Percentiles rank a stretch among this genome's conserved stretches.
Evolutionary conservation across 2,113 vertebrate species (phyloP).

Genomic region (Butorides virescens): DNA sequence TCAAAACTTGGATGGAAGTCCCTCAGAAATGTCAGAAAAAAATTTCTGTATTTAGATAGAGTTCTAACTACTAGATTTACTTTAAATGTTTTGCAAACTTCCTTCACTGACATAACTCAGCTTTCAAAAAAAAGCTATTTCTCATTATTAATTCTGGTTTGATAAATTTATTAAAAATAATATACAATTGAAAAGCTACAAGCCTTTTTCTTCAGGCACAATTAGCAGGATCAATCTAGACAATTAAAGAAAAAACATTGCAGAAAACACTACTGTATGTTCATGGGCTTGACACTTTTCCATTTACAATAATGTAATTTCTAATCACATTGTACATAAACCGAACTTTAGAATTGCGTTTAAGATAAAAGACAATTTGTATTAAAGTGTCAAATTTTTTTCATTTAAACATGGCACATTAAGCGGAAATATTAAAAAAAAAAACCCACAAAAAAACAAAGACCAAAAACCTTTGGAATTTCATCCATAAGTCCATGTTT

Average conservation of each 20-base stretch:
- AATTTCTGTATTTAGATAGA: neutral
- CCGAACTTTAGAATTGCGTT: neutral
- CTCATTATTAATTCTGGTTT: neutral
- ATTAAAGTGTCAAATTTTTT: neutral
- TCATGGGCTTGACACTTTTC: neutral
- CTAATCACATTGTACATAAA: neutral
- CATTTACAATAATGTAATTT: neutral
- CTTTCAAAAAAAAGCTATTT: neutral
- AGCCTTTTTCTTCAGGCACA: neutral
- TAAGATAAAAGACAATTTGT: neutral
- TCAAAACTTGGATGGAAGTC: neutral
- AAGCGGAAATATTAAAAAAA: neutral
- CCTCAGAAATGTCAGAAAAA: neutral
- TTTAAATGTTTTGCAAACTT: neutral
- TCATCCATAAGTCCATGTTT: neutral
- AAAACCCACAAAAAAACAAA: too few relatives aligned
- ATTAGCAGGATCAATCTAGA: neutral
- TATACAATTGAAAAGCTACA: neutral
- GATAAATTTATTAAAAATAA: neutral
- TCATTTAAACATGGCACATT: neutral
- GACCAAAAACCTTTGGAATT: neutral
- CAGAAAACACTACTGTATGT: conserved; percentile 18
- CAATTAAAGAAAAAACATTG: conserved; percentile 27
- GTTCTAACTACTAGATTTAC: neutral
- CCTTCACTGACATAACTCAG: neutral